These are phyloP conservation scores for Cataglyphis albicans DNA, from an alignment of 2,888 invertebrate species.

Conservation along the genomic window DNA sequence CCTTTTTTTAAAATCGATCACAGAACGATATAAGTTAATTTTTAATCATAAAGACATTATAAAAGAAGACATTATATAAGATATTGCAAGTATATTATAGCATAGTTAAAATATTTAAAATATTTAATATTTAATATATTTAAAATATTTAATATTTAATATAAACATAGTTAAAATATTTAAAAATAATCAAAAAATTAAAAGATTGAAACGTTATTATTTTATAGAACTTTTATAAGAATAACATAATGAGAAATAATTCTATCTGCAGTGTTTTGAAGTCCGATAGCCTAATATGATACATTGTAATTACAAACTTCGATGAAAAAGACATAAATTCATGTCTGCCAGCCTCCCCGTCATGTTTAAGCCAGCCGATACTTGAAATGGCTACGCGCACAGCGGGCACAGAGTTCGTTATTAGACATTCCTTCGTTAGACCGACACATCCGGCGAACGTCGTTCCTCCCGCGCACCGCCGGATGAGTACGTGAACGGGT, in stretches of 20 bases:
- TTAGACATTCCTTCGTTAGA: conserved; percentile 82
- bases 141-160: no score
- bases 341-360: conserved; percentile 14
- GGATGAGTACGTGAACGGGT: conserved; percentile 67
- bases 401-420: conserved; percentile 74
- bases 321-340: conserved; percentile 1
- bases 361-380: conserved; percentile 36
- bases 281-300: neutral
- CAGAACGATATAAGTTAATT: neutral
- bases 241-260: neutral
- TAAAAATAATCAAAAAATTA: neutral
- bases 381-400: conserved; percentile 60
- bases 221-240: neutral
- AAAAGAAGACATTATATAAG: neutral
- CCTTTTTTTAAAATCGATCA: neutral
- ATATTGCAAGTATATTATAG: neutral
- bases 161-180: neutral
- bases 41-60: neutral
- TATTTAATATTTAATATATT: no score
- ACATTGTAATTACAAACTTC: neutral
- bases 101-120: neutral
- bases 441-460: conserved; percentile 62
- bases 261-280: neutral
- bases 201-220: neutral
- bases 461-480: conserved; percentile 63